Evolutionary conservation across 2,888 invertebrate genomes (phyloP).

Genomic region (Cataglyphis rosenhaueri): DNA sequence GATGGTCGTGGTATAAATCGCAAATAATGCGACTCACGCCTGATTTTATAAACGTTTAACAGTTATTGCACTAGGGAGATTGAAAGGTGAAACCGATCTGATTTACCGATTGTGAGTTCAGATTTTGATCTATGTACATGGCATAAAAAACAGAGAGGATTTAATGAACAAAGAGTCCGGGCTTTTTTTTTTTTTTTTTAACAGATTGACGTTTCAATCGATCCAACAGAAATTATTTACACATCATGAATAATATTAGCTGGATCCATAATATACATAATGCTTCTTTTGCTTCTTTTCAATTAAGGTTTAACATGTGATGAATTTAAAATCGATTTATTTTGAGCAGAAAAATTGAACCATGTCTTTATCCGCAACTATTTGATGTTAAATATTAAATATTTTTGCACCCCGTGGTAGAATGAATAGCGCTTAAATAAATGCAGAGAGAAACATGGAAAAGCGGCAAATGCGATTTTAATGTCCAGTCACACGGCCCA

Average conservation of each 20-base stretch:
- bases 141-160: not conserved
- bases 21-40: slow-evolving; percentile 15
- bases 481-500: slow-evolving; percentile 62
- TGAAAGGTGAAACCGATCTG: not conserved
- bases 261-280: too few relatives aligned
- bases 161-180: not conserved
- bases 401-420: slow-evolving; percentile 17
- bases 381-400: slow-evolving; percentile 10
- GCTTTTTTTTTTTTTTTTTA: not conserved
- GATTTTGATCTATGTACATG: not conserved
- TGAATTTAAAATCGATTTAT: not conserved
- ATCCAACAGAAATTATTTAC: not conserved
- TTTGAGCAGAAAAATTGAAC: not conserved
- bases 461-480: slow-evolving; percentile 75
- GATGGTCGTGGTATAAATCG: slow-evolving; percentile 1
- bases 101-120: slow-evolving; percentile 11
- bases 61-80: not conserved
- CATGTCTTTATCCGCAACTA: not conserved
- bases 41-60: slow-evolving; percentile 29
- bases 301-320: not conserved
- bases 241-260: not conserved
- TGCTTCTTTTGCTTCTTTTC: not conserved
- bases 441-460: slow-evolving; percentile 47
- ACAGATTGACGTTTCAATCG: not conserved
- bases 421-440: slow-evolving; percentile 50